phyloP scores from a whole-genome alignment of 2,888 invertebrate species.

The Stenotaenia linearis region DNA sequence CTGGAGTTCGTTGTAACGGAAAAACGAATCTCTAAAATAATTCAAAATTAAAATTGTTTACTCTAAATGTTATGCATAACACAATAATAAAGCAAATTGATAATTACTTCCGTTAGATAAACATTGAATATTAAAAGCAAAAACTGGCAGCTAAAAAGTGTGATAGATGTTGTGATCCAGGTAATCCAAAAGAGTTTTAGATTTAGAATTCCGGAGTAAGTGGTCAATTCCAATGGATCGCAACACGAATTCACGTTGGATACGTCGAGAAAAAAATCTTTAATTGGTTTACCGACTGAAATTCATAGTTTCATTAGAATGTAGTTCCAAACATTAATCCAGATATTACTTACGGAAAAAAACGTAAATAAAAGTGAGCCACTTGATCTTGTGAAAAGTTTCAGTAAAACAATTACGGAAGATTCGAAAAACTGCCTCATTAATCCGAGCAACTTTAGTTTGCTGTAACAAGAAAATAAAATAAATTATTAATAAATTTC shows the following conservation, averaged over 20 bases:
- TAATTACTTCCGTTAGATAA: slow-evolving; percentile 57
- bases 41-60: not conserved
- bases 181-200: slow-evolving; percentile 32
- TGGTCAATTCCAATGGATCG: not conserved
- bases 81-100: not conserved
- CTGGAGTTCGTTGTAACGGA: not conserved
- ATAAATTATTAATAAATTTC: too few relatives aligned
- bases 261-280: not conserved
- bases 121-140: slow-evolving; percentile 58
- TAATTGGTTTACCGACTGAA: not conserved
- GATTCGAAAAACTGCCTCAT: not conserved
- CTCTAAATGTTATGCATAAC: too few relatives aligned
- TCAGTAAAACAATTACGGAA: not conserved
- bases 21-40: not conserved
- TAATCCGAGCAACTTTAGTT: not conserved
- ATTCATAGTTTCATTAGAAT: not conserved
- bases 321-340: not conserved
- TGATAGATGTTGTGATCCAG: slow-evolving; percentile 28
- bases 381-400: not conserved
- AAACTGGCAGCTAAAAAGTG: slow-evolving; percentile 21
- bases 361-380: not conserved
- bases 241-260: not conserved
- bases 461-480: not conserved
- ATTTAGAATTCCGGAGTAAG: slow-evolving; percentile 27
- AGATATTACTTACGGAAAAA: not conserved